phyloP scores from a whole-genome alignment of 2,113 vertebrate species.

The Proterorhinus semilunaris region DNA sequence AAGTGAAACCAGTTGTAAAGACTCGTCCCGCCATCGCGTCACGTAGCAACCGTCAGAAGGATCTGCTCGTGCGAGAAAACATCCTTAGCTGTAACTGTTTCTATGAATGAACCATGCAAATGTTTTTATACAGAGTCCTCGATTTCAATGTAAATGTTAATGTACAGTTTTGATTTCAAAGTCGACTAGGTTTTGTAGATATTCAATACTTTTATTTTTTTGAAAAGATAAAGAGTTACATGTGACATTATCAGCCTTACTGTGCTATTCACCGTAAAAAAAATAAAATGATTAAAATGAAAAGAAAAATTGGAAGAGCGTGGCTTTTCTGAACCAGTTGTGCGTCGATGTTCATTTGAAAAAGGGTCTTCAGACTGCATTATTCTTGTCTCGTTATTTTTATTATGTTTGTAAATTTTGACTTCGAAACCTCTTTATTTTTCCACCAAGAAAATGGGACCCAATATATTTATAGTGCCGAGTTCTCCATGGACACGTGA shows the following conservation, averaged over 20 bases:
- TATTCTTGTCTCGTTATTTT: constrained; percentile 73
- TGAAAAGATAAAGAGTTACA: constrained; percentile 70
- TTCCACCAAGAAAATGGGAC: constrained; percentile 90
- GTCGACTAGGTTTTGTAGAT: constrained; percentile 92
- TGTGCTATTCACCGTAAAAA: constrained; percentile 68
- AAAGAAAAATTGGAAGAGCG: constrained; percentile 42
- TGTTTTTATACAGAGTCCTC: constrained; percentile 72
- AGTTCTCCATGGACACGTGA: constrained; percentile 89
- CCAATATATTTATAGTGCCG: constrained; percentile 91
- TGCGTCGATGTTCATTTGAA: constrained; percentile 74
- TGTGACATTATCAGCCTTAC: constrained; percentile 81
- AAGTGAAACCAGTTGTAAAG: constrained; percentile 1
- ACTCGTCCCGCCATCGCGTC: constrained; percentile 55
- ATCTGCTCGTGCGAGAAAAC: constrained; percentile 54
- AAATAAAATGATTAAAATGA: constrained; percentile 48
- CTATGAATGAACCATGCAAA: constrained; percentile 83
- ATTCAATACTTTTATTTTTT: constrained; percentile 87
- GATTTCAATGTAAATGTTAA: constrained; percentile 90
- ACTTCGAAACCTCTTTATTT: constrained; percentile 86
- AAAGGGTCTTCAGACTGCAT: constrained; percentile 87
- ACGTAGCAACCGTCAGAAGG: constrained; percentile 50
- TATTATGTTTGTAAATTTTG: constrained; percentile 80
- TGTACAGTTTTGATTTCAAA: constrained; percentile 99
- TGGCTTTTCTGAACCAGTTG: constrained; percentile 69
- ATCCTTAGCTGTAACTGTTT: constrained; percentile 86